Conservation (phyloP, 2,113 vertebrate genomes). For the Xenopus laevis region DNA sequence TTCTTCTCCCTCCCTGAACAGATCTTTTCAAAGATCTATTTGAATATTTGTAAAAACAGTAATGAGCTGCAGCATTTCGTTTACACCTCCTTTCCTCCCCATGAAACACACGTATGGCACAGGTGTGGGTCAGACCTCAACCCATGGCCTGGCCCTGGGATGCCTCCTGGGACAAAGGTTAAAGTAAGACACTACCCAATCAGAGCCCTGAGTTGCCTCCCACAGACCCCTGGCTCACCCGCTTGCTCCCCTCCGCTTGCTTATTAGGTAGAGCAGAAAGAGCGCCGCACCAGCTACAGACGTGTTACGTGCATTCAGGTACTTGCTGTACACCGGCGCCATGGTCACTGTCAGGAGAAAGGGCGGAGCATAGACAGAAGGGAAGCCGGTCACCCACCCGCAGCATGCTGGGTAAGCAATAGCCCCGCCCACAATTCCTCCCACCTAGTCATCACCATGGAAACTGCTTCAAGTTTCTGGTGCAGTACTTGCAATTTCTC, state of each 20-base stretch:
- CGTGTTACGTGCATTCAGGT: conserved; percentile 78
- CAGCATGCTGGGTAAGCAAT: conserved; percentile 27
- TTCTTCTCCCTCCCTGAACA: too few relatives aligned
- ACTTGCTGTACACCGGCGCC: conserved; percentile 84
- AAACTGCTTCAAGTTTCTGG: background rate
- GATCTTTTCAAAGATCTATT: too few relatives aligned
- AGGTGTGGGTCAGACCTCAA: background rate
- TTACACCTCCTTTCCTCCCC: too few relatives aligned
- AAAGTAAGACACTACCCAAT: background rate
- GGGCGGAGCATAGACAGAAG: conserved; percentile 7
- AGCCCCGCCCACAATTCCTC: background rate
- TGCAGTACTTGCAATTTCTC: too few relatives aligned
- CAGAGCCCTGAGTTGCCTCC: background rate
- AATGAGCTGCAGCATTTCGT: too few relatives aligned
- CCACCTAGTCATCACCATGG: conserved; percentile 8
- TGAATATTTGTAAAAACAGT: too few relatives aligned
- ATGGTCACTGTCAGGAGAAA: conserved; percentile 58
- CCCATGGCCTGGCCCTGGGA: background rate
- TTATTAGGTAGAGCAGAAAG: conserved; percentile 72
- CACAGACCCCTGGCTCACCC: conserved; percentile 59
- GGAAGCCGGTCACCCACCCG: conserved; percentile 17
- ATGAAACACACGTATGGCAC: too few relatives aligned
- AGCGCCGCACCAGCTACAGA: conserved; percentile 75
- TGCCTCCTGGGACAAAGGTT: background rate
- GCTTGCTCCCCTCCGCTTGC: conserved; percentile 58